Evolutionary conservation across 2,888 invertebrate species (phyloP).

Genomic region (Megastigmus dorsalis): DNA sequence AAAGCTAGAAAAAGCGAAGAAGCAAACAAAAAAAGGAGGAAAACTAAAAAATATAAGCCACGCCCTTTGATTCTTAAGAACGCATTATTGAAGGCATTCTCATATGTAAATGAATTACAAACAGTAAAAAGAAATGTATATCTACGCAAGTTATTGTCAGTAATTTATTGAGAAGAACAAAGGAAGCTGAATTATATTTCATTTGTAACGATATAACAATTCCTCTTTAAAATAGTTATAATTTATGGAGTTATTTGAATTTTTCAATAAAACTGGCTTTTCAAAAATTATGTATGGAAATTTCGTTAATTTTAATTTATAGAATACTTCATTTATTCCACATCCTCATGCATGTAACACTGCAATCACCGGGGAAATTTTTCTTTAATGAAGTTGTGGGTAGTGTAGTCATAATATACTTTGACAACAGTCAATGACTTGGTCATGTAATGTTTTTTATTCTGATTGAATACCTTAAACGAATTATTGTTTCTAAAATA

Average conservation of each 20-base stretch:
- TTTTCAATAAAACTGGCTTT: conserved; percentile 56
- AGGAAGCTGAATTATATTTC: conserved; percentile 37
- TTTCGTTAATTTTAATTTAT: too few relatives aligned
- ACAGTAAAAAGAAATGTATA: conserved; percentile 66
- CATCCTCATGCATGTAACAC: too few relatives aligned
- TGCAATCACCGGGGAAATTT: too few relatives aligned
- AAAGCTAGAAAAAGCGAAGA: conserved; percentile 16
- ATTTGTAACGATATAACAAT: conserved; percentile 51
- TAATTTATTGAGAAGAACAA: conserved; percentile 50
- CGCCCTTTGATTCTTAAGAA: conserved; percentile 54
- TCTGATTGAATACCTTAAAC: too few relatives aligned
- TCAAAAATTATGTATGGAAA: conserved; percentile 40
- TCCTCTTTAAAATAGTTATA: conserved; percentile 53
- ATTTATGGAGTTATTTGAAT: conserved; percentile 55
- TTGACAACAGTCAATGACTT: too few relatives aligned
- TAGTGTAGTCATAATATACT: too few relatives aligned
- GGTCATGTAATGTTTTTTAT: too few relatives aligned
- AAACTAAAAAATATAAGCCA: conserved; percentile 12
- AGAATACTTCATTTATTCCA: too few relatives aligned
- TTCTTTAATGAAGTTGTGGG: too few relatives aligned
- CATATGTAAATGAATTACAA: conserved; percentile 73
- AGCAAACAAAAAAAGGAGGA: background rate
- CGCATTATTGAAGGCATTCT: conserved; percentile 69
- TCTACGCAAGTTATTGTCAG: conserved; percentile 54
- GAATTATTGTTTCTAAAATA: too few relatives aligned